A percentile compares a stretch with the other conserved stretches of the same genome.
phyloP scores from a whole-genome alignment of 2,888 invertebrate species.

The Tiphia femorata region DNA sequence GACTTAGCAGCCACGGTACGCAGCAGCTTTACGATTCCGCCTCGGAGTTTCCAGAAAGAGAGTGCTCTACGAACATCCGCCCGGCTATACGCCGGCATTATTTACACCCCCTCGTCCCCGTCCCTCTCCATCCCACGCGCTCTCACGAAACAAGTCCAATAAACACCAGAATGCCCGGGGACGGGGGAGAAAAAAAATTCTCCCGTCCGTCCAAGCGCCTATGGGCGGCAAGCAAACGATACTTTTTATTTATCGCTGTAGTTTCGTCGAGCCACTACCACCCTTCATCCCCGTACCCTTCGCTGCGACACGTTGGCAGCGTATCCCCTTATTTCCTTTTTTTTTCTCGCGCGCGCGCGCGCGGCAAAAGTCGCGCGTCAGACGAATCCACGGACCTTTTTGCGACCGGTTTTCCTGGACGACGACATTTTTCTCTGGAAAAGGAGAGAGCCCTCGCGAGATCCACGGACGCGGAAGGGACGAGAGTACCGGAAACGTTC shows the following conservation, averaged over 20 bases:
- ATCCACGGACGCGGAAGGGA: too few relatives aligned
- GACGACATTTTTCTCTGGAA: too few relatives aligned
- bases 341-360: not conserved
- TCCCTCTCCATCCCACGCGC: too few relatives aligned
- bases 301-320: not conserved
- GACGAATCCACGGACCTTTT: too few relatives aligned
- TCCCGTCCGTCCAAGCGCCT: constrained; percentile 21
- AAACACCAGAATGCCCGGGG: constrained; percentile 41
- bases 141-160: constrained; percentile 58
- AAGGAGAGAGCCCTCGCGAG: too few relatives aligned
- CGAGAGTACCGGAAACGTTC: too few relatives aligned
- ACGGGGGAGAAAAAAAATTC: constrained; percentile 33
- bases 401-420: too few relatives aligned
- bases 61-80: constrained; percentile 50
- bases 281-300: not conserved
- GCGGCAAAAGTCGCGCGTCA: not conserved
- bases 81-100: constrained; percentile 51
- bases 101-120: too few relatives aligned
- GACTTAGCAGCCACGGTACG: constrained; percentile 40
- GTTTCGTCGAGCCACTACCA: constrained; percentile 28
- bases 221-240: constrained; percentile 30
- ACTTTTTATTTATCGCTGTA: constrained; percentile 52
- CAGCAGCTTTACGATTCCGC: constrained; percentile 50
- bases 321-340: not conserved
- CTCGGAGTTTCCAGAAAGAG: constrained; percentile 48